Conservation (phyloP, 2,797 vertebrate genomes). For the Rachycentron canadum region DNA sequence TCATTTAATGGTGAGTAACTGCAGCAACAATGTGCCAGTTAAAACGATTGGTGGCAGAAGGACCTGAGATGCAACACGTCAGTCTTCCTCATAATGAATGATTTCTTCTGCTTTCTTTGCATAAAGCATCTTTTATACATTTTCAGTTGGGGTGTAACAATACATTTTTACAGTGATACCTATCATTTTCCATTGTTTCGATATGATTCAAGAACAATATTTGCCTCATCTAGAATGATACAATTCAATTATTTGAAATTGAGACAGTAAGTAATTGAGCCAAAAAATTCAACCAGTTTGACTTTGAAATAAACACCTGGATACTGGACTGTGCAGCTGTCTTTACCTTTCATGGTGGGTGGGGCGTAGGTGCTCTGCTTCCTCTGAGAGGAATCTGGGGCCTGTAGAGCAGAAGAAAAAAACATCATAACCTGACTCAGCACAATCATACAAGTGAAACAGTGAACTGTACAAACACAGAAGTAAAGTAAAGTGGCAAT, state of each 20-base stretch:
- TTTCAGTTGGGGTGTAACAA: no score
- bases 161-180: no score
- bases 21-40: neutral
- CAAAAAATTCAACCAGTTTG: no score
- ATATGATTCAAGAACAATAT: no score
- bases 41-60: neutral
- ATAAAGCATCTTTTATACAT: neutral
- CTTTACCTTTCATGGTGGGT: slow-evolving; percentile 91
- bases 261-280: no score
- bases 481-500: no score
- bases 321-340: no score
- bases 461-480: neutral
- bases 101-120: neutral
- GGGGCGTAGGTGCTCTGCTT: slow-evolving; percentile 91
- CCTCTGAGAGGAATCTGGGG: slow-evolving; percentile 82
- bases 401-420: slow-evolving; percentile 36
- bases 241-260: no score
- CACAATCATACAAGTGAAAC: neutral
- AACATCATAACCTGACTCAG: neutral
- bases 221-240: no score
- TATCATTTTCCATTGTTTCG: no score
- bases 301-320: no score
- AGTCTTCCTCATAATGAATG: neutral
- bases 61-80: neutral
- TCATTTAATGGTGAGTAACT: neutral